Base-by-base conservation (phyloP, 1,140 invertebrate species). In the Halesus radiatus region DNA sequence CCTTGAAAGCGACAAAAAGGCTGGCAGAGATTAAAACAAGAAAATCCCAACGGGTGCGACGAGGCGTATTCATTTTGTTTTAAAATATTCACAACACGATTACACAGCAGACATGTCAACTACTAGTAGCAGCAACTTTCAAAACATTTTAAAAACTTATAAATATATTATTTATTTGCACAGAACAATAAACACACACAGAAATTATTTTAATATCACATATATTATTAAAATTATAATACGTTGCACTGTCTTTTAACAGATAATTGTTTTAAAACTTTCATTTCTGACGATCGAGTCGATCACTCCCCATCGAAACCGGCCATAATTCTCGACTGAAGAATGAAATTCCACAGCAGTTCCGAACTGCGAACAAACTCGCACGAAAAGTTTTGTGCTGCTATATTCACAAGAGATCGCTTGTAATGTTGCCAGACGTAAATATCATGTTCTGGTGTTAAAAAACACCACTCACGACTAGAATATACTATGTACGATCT, bases 61-160 rank as follows among this genome's bases (percentile, higher is more conserved):
- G 78, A 79, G 68, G 78, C 58, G 78, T 45, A 73, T 79, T n/a
- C 78, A 79, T 79, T 64, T 79, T 74, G 78, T 79, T 73, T 58
- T 56, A 72, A 45, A 62, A 74, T 62, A 79, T 74, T 79, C 78
- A 79, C 78, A 73, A 79, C 78, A 79, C 78, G 78, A 79, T 60
- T 52, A 74, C 32, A 45, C 37, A 32, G 37, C 53, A 62, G 68
- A 60, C 78, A 79, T 79, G 78, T 79, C 54, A 76, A 79, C 78
- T 73, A 56, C 20, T 32, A 32, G 32, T 32, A 32, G 32, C 32
- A 45, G 37, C 16, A 78, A 68, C 62, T 78, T 78, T 70, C 37
- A 78, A 77, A 77, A 66, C 70, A 74, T 45, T 70, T 45, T 70
- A 5, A 56, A 74, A 74, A 74, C 70, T 54, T 74, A 45, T 29